Conservation (phyloP, 2,113 vertebrate species). For the Mobula hypostoma region DNA sequence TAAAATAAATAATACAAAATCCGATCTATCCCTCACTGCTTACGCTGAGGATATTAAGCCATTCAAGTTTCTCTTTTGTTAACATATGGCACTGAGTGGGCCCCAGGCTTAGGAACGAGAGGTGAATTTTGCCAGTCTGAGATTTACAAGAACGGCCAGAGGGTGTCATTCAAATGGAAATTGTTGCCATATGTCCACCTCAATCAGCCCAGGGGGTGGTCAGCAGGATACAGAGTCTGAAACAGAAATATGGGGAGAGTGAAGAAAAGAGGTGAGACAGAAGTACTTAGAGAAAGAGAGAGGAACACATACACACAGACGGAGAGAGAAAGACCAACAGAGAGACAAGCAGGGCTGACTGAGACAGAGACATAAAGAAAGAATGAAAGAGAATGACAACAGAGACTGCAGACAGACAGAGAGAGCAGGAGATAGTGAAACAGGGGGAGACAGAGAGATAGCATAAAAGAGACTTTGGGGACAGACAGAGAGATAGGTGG, state of each 20-base stretch:
- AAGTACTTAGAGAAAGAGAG: not conserved
- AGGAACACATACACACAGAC: not conserved
- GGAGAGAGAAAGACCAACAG: not conserved
- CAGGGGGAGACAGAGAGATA: too few relatives aligned
- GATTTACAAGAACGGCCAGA: constrained; percentile 44
- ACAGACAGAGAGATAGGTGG: too few relatives aligned
- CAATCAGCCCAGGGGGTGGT: constrained; percentile 38
- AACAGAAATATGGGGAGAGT: not conserved
- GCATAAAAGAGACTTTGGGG: too few relatives aligned
- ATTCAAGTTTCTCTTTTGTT: constrained; percentile 29
- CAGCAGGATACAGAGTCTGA: not conserved
- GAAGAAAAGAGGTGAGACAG: not conserved
- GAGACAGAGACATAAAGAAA: too few relatives aligned
- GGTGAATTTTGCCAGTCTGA: constrained; percentile 40
- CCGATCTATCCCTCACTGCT: constrained; percentile 44
- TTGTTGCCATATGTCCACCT: constrained; percentile 41
- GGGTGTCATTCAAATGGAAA: constrained; percentile 45
- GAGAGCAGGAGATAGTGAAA: too few relatives aligned
- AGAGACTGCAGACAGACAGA: too few relatives aligned
- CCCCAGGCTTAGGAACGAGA: constrained; percentile 39
- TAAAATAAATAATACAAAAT: constrained; percentile 41
- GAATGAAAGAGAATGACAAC: too few relatives aligned
- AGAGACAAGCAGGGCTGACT: not conserved
- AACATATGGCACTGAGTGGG: constrained; percentile 42
- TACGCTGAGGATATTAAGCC: constrained; percentile 39